phyloP scores from a whole-genome alignment of 2,888 invertebrate genomes.

The Xestia c-nigrum region DNA sequence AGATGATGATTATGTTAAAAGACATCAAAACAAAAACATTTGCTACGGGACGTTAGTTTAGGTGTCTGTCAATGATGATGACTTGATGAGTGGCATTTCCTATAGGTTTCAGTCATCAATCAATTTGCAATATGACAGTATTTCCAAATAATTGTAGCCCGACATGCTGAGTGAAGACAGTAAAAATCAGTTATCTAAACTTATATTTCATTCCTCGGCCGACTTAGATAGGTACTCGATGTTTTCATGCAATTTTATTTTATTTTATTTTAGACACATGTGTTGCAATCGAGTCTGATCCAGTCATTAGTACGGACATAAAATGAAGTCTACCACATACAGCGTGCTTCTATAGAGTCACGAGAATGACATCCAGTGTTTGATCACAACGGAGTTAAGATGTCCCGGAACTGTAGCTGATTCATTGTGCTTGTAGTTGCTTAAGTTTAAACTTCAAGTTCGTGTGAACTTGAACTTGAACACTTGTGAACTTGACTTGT shows the following conservation, averaged over 20 bases:
- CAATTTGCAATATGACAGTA: background rate
- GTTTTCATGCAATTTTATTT: background rate
- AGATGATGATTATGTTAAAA: no score
- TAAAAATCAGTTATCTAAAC: background rate
- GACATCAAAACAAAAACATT: background rate
- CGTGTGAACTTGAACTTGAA: no score
- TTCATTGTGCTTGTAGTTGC: no score
- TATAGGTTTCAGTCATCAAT: background rate
- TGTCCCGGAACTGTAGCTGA: no score
- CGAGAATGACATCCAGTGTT: no score
- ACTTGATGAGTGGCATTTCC: background rate
- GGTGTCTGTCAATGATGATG: background rate
- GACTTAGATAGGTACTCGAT: background rate
- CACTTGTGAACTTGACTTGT: no score
- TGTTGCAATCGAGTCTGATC: no score
- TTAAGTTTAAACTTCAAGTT: no score
- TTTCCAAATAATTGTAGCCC: background rate
- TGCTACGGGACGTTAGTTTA: background rate
- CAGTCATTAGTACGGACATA: no score
- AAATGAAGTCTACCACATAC: no score
- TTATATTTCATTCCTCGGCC: background rate
- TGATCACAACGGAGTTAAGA: no score
- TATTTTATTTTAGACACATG: background rate
- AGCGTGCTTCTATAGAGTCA: no score
- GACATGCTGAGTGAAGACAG: background rate